A percentile compares a stretch with the other conserved stretches of the same genome.
These are phyloP conservation scores for Epirrhoe tristata DNA, from an alignment of 2,888 invertebrate genomes.

Conservation along the genomic window DNA sequence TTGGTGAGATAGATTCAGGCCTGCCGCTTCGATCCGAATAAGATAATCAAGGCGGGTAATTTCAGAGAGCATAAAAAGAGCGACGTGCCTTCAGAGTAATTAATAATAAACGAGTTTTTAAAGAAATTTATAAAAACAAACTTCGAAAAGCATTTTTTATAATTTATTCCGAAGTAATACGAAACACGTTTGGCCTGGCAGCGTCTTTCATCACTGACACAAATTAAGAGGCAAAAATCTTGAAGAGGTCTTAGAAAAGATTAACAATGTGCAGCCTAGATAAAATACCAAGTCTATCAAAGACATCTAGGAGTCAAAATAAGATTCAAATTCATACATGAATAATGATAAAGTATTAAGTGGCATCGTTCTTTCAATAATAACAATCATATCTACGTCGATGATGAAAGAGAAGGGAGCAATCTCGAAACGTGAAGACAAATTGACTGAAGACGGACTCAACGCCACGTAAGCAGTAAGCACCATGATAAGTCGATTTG, in stretches of 20 bases:
- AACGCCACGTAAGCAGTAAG: constrained; percentile 56
- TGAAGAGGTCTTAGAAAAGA: not conserved
- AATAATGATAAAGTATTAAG: too few species aligned
- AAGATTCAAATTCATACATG: constrained; percentile 1
- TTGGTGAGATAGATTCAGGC: constrained; percentile 14
- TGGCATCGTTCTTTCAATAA: constrained; percentile 46
- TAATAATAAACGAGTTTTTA: constrained; percentile 65
- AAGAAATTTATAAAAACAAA: constrained; percentile 43
- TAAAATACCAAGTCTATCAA: not conserved
- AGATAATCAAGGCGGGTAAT: constrained; percentile 81
- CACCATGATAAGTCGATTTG: constrained; percentile 77
- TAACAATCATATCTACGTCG: constrained; percentile 46
- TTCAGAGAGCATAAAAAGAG: constrained; percentile 72
- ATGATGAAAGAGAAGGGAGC: constrained; percentile 64
- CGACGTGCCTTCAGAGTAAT: constrained; percentile 68
- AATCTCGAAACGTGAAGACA: constrained; percentile 70
- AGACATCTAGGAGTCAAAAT: not conserved
- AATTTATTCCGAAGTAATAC: constrained; percentile 23
- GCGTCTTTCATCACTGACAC: constrained; percentile 21
- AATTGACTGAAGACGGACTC: constrained; percentile 66
- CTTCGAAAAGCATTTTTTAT: constrained; percentile 29
- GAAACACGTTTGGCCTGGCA: constrained; percentile 30
- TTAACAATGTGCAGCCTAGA: not conserved
- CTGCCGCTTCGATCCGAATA: constrained; percentile 63
- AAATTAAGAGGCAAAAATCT: constrained; percentile 21